These are phyloP conservation scores for Leucophenga varia DNA, from an alignment of 1,140 invertebrate genomes.

Conservation along the genomic window DNA sequence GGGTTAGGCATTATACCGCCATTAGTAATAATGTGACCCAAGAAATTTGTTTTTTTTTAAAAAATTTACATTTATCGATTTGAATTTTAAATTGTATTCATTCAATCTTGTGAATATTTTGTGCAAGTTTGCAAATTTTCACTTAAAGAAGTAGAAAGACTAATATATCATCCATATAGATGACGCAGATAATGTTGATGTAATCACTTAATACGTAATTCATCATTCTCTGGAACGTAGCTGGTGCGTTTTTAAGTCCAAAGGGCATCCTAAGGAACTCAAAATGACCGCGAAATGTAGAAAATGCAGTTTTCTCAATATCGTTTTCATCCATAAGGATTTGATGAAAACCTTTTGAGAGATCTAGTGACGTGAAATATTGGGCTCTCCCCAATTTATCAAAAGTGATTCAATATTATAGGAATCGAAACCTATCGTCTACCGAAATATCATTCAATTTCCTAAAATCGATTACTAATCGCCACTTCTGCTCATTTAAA, in stretches of 20 bases:
- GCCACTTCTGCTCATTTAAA: neutral
- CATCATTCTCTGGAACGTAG: too few relatives aligned
- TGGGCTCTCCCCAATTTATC: neutral
- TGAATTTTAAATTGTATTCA: neutral
- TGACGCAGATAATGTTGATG: too few relatives aligned
- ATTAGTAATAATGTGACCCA: constrained; percentile 1
- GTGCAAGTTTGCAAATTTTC: neutral
- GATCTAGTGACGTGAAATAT: too few relatives aligned
- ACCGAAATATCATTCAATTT: neutral
- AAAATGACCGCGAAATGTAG: too few relatives aligned
- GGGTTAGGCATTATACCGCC: constrained; percentile 1
- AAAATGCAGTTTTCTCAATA: too few relatives aligned
- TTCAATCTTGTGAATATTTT: neutral
- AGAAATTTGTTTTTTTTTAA: neutral
- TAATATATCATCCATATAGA: too few relatives aligned
- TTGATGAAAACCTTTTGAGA: too few relatives aligned
- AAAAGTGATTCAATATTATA: neutral
- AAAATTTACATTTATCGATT: constrained; percentile 1
- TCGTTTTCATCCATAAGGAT: too few relatives aligned
- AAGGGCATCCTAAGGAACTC: too few relatives aligned
- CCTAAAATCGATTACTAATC: neutral
- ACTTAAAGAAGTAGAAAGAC: too few relatives aligned
- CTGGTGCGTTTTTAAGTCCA: too few relatives aligned
- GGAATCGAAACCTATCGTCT: neutral
- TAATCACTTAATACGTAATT: too few relatives aligned